A percentile compares a stretch with the other conserved stretches of the same genome.
Conservation (phyloP, 2,797 vertebrate species). For the Sebastolobus alascanus region DNA sequence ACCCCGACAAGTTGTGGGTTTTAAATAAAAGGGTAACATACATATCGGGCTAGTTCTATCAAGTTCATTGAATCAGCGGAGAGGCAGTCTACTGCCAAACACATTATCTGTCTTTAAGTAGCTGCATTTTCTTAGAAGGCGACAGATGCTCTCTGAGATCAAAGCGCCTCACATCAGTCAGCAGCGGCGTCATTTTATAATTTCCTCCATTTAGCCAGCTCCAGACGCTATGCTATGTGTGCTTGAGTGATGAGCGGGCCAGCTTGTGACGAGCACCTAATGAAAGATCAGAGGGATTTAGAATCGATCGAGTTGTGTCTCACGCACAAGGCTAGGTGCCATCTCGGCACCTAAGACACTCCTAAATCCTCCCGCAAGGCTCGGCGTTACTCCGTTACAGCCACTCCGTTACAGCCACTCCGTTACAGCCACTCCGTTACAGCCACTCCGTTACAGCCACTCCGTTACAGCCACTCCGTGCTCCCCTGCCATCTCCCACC, state of each 20-base stretch:
- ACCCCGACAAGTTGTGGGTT: background rate
- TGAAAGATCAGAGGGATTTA: conserved; percentile 73
- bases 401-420: conserved; percentile 42
- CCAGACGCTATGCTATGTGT: conserved; percentile 1
- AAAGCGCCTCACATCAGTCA: conserved; percentile 44
- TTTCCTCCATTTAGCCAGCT: conserved; percentile 43
- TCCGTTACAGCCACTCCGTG: conserved; percentile 36
- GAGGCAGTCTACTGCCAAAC: background rate
- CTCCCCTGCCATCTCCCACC: conserved; percentile 39
- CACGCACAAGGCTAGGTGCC: conserved; percentile 54
- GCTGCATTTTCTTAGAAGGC: conserved; percentile 31
- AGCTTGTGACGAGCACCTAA: conserved; percentile 68
- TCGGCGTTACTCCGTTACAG: conserved; percentile 25
- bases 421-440: conserved; percentile 40
- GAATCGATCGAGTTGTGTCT: conserved; percentile 60
- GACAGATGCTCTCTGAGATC: conserved; percentile 42
- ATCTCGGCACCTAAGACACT: conserved; percentile 51
- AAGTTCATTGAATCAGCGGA: background rate
- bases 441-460: conserved; percentile 38
- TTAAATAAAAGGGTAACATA: background rate
- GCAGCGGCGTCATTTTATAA: conserved; percentile 18
- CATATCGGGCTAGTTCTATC: background rate
- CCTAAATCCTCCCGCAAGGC: conserved; percentile 57
- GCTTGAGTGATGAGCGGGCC: conserved; percentile 49
- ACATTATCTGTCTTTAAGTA: conserved; percentile 9